A percentile compares a stretch with the other conserved stretches of the same genome.
phyloP scores from a whole-genome alignment of 2,888 invertebrate genomes.

The Geophilus truncorum region DNA sequence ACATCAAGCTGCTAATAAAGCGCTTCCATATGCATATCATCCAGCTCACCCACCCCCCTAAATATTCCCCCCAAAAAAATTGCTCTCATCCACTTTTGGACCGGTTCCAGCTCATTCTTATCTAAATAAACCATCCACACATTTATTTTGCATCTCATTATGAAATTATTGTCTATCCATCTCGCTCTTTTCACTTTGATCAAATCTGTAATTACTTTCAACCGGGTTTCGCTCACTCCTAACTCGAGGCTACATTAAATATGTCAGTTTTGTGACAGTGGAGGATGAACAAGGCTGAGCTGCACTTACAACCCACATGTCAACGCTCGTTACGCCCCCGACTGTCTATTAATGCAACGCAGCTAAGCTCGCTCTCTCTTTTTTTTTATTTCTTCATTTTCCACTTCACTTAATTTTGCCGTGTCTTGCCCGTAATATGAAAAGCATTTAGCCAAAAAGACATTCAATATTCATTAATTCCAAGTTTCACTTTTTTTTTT shows the following conservation, averaged over 20 bases:
- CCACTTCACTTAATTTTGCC: background rate
- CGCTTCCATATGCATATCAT: background rate
- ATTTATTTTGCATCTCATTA: conserved; percentile 6
- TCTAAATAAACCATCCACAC: background rate
- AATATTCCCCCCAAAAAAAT: background rate
- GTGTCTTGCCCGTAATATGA: no score
- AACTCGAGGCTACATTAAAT: conserved; percentile 4
- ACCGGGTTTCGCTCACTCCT: background rate
- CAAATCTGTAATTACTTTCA: background rate
- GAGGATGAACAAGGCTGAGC: conserved; percentile 18
- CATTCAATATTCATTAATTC: background rate
- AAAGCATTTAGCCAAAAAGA: no score
- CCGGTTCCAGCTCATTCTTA: background rate
- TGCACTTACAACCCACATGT: conserved; percentile 17
- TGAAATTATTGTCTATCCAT: background rate
- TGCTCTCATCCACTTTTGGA: background rate
- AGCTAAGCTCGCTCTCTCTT: background rate
- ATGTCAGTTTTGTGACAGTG: conserved; percentile 7
- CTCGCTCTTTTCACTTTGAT: background rate
- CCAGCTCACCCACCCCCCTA: no score
- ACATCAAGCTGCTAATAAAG: conserved; percentile 6
- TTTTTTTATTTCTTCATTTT: background rate
- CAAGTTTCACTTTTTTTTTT: background rate
- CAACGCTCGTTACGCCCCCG: conserved; percentile 19
- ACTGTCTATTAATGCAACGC: conserved; percentile 7